These are phyloP conservation scores for Lottia gigantea DNA, from an alignment of 2,888 invertebrate genomes.

Conservation along the genomic window DNA sequence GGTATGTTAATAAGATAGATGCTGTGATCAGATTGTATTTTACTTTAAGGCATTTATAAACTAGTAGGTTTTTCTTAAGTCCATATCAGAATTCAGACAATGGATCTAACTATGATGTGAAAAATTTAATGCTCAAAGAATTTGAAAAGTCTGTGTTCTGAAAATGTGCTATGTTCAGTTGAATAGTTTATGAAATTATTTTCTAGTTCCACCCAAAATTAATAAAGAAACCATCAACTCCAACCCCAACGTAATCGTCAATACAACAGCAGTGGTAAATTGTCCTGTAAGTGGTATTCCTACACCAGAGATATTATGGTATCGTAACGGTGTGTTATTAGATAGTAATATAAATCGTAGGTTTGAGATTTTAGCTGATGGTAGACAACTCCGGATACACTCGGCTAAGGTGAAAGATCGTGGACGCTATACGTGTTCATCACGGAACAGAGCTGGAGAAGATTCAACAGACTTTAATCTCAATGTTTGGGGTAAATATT, in stretches of 20 bases:
- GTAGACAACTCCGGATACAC: constrained; percentile 57
- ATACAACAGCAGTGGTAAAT: constrained; percentile 56
- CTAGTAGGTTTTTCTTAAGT: too few relatives aligned
- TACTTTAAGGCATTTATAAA: too few relatives aligned
- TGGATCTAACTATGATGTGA: too few relatives aligned
- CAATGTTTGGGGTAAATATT: constrained; percentile 48
- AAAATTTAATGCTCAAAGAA: too few relatives aligned
- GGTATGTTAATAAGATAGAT: too few relatives aligned
- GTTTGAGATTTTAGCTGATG: constrained; percentile 50
- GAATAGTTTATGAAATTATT: background rate
- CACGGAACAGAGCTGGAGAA: constrained; percentile 69
- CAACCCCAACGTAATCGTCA: constrained; percentile 54
- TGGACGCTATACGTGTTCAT: constrained; percentile 67
- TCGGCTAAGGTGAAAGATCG: constrained; percentile 54
- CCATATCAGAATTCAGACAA: too few relatives aligned
- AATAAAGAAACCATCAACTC: constrained; percentile 38
- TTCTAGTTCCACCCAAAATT: constrained; percentile 61
- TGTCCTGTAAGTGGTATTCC: constrained; percentile 65
- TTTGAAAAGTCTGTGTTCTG: too few relatives aligned
- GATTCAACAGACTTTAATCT: constrained; percentile 58
- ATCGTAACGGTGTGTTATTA: constrained; percentile 51
- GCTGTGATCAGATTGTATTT: too few relatives aligned
- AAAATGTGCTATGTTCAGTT: too few relatives aligned
- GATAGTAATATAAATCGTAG: constrained; percentile 44
- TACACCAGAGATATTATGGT: constrained; percentile 61